A percentile compares a stretch with the other conserved stretches of the same genome.
These are phyloP conservation scores for Seriola dumerili DNA, from an alignment of 2,113 vertebrate genomes.

Conservation along the genomic window DNA sequence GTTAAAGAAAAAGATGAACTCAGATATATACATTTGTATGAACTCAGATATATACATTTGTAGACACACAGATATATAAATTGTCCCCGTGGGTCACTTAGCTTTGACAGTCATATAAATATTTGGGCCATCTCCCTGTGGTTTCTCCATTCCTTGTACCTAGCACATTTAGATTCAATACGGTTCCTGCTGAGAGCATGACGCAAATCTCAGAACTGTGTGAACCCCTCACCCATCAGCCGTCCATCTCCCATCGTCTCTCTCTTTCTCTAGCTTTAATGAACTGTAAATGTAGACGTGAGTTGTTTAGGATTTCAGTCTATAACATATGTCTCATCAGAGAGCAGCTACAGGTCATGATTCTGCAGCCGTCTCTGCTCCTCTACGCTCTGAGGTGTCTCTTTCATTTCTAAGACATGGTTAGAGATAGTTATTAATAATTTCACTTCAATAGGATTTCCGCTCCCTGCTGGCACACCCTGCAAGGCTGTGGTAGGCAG, in stretches of 20 bases:
- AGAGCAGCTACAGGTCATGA: slow-evolving; percentile 10
- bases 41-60: slow-evolving; percentile 25
- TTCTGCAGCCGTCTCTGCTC: background rate
- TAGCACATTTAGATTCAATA: slow-evolving; percentile 51
- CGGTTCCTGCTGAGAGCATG: slow-evolving; percentile 47
- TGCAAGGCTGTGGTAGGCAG: background rate
- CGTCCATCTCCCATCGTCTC: background rate
- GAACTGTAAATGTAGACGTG: slow-evolving; percentile 32
- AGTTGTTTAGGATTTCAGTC: slow-evolving; percentile 33
- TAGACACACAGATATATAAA: background rate
- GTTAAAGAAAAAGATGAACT: slow-evolving; percentile 29
- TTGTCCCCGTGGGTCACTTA: slow-evolving; percentile 14
- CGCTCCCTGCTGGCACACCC: background rate
- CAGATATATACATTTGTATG: background rate
- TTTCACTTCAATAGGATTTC: slow-evolving; percentile 25
- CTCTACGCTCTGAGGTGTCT: background rate
- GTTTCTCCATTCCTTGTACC: slow-evolving; percentile 37
- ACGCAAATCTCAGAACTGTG: slow-evolving; percentile 42
- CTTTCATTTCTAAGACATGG: slow-evolving; percentile 33
- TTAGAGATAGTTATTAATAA: slow-evolving; percentile 31
- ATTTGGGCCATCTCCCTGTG: slow-evolving; percentile 42
- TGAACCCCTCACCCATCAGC: slow-evolving; percentile 8
- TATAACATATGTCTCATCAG: slow-evolving; percentile 16
- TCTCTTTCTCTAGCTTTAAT: slow-evolving; percentile 6
- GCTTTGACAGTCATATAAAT: slow-evolving; percentile 2